phyloP scores from a whole-genome alignment of 2,797 vertebrate species.

The Bradypus variegatus region DNA sequence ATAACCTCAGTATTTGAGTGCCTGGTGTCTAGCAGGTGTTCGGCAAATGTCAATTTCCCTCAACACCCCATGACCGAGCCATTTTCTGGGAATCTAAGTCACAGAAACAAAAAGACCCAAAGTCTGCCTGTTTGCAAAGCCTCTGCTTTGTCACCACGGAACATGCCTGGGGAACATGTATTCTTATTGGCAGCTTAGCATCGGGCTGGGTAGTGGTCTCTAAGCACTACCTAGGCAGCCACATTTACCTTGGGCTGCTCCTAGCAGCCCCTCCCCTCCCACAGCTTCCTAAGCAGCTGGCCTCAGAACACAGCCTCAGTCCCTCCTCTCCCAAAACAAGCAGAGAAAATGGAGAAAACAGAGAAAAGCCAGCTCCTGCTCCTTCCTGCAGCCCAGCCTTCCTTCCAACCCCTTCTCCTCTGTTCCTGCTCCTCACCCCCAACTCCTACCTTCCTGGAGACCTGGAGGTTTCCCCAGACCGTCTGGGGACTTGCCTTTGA shows the following conservation, averaged over 20 bases:
- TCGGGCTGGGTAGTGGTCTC: not conserved
- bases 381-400: not conserved
- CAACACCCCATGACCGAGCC: not conserved
- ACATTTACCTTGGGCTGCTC: no score
- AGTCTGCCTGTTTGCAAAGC: not conserved
- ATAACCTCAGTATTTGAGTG: fast-evolving
- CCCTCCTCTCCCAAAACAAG: not conserved
- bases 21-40: no score
- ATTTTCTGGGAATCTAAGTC: not conserved
- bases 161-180: not conserved
- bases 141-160: not conserved
- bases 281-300: not conserved
- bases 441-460: not conserved
- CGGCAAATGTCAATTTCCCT: not conserved
- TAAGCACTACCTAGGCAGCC: not conserved
- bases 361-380: no score
- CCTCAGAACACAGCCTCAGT: not conserved
- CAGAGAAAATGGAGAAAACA: not conserved
- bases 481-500: not conserved
- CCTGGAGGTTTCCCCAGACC: no score
- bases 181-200: not conserved
- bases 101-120: not conserved
- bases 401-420: no score
- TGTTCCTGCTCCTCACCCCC: not conserved
- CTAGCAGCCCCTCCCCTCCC: not conserved